Evolutionary conservation across 1,140 invertebrate species (phyloP).

Genomic region (Galleria mellonella): DNA sequence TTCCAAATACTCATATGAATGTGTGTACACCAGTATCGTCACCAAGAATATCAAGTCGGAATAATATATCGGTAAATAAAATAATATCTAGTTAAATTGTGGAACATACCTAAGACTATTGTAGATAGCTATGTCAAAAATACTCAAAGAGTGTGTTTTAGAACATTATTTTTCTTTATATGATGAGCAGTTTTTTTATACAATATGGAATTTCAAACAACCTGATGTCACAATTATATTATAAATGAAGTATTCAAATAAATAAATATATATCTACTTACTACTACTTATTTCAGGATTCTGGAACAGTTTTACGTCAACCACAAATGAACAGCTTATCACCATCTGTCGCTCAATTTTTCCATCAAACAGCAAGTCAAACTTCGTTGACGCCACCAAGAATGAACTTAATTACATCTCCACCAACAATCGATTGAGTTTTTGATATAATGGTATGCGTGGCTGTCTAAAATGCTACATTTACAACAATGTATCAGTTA

Average conservation of each 20-base stretch:
- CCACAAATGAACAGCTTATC: slow-evolving; percentile 42
- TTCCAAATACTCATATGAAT: not conserved
- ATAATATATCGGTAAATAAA: not conserved
- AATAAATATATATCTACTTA: too few relatives aligned
- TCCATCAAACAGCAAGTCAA: slow-evolving; percentile 46
- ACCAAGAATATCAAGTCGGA: not conserved
- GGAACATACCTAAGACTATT: too few relatives aligned
- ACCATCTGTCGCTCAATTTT: slow-evolving; percentile 58
- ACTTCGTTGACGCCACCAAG: slow-evolving; percentile 34
- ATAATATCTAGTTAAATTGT: too few relatives aligned
- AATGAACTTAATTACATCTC: slow-evolving; percentile 17
- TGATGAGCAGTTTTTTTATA: too few relatives aligned
- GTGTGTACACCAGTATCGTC: not conserved
- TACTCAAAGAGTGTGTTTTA: too few relatives aligned
- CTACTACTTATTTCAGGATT: slow-evolving; percentile 20
- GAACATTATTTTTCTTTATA: too few relatives aligned
- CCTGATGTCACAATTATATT: too few relatives aligned
- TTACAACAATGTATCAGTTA: too few relatives aligned
- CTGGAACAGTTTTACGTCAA: slow-evolving; percentile 11
- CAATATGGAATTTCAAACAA: too few relatives aligned
- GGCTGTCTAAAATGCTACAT: too few relatives aligned
- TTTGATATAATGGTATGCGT: not conserved
- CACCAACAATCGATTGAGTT: slow-evolving; percentile 12
- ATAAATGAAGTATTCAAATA: too few relatives aligned
- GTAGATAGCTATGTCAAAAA: too few relatives aligned